Evolutionary conservation across 2,888 invertebrate species (phyloP).

Genomic region (Nomada ferruginata): DNA sequence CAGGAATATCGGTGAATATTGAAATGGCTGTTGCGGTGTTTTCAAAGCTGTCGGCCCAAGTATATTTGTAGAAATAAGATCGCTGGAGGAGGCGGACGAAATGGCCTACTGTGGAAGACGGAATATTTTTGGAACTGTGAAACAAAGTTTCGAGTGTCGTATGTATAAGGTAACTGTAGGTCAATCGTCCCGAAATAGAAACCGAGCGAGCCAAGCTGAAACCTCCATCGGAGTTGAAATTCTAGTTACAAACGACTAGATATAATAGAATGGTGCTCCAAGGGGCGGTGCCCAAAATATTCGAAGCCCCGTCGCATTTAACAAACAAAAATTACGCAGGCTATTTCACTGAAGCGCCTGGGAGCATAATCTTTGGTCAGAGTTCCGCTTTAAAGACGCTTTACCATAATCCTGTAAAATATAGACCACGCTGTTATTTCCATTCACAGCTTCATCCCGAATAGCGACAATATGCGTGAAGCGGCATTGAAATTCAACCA

Average conservation of each 20-base stretch:
- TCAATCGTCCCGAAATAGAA: background rate
- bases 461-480: background rate
- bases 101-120: background rate
- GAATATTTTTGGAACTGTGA: background rate
- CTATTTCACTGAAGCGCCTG: background rate
- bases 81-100: no score
- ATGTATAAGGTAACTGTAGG: background rate
- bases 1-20: background rate
- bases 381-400: background rate
- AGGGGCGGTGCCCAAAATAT: no score
- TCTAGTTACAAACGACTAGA: background rate
- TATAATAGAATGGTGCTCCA: background rate
- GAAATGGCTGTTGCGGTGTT: background rate
- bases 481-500: slow-evolving; percentile 19
- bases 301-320: background rate
- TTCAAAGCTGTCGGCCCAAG: no score
- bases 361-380: background rate
- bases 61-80: no score
- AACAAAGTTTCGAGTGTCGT: background rate
- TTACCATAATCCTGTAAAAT: background rate
- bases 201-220: background rate
- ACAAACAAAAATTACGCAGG: no score
- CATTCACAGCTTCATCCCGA: background rate
- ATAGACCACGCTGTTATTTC: background rate
- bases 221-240: background rate